Base-by-base conservation (phyloP, 2,888 invertebrate genomes). In the Acleris emargana region DNA sequence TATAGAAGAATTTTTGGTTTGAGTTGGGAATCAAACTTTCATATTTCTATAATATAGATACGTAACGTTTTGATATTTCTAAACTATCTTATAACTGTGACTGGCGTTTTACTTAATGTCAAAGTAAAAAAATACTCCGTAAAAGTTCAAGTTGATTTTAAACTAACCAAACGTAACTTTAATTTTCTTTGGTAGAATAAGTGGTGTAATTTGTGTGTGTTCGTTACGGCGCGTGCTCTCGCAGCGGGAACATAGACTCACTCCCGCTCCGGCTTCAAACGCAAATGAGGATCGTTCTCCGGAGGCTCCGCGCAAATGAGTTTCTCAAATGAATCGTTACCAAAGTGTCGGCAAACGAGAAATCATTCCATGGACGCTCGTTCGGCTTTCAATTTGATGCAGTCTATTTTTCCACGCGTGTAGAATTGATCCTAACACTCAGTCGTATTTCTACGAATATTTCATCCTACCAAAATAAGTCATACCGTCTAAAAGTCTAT, bases 241-340 rank as follows among this genome's bases (percentile, higher is more conserved):
- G 28, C 57, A 57, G 51, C 54, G 57, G 43, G 57, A 52, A 66
- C 55, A 57, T 66, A 60, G 60, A 57, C 55, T 52, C 45, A 73
- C 71, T 73, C 73, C 74, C 73, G 77, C 73, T 76, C 76, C 77
- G 20, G 80, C 80, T 83, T 80, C 80, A 80, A 81, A 87, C 84
- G 88, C 86, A 87, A 87, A 88, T 87, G 86, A 88, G 85, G 79
- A 83, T 81, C 84, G 81, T 82, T 82, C 85, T 84, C 83, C 71
- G 73, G 84, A 80, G 86, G 82, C 80, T 78, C 73, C 80, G 78
- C 69, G 83, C 85, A 87, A 88, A 88, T 87, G 87, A 88, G 87
- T 86, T 88, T 83, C 86, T 86, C 85, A 86, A 87, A 87, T 89
- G 88, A 88, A 88, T 86, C 87, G 86, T 86, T 87, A 85, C 85